A percentile compares a stretch with the other conserved stretches of the same genome.
These are phyloP conservation scores for Schlechtendalia chinensis DNA, from an alignment of 1,140 invertebrate genomes.

Conservation along the genomic window DNA sequence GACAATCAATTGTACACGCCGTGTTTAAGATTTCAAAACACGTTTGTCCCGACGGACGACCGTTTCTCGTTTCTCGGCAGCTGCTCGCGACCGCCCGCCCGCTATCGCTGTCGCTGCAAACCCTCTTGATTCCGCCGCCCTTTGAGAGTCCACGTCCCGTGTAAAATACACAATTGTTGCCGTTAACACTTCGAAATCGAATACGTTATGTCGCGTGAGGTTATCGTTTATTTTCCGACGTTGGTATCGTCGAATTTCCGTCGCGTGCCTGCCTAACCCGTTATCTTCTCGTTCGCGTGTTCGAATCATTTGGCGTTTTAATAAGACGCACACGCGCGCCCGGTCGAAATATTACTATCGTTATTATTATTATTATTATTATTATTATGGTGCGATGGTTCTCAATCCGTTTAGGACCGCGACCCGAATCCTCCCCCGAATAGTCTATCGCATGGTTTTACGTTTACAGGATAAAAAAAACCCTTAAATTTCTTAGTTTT, in stretches of 20 bases:
- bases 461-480: no score
- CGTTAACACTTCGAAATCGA: background rate
- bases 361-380: no score
- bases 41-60: background rate
- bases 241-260: no score
- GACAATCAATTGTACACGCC: background rate
- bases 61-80: background rate
- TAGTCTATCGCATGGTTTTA: no score
- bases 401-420: no score
- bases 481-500: no score
- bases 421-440: no score
- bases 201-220: background rate
- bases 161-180: background rate
- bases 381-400: no score
- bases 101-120: background rate
- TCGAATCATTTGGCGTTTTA: background rate
- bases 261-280: no score
- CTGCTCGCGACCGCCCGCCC: background rate
- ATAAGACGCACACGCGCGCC: background rate
- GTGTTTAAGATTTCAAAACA: conserved; percentile 26
- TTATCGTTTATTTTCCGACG: no score
- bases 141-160: background rate
- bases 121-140: background rate
- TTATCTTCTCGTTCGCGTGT: background rate
- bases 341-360: no score